A percentile compares a stretch with the other conserved stretches of the same genome.
Conservation (phyloP, 2,888 invertebrate genomes). For the Nomada fucata region DNA sequence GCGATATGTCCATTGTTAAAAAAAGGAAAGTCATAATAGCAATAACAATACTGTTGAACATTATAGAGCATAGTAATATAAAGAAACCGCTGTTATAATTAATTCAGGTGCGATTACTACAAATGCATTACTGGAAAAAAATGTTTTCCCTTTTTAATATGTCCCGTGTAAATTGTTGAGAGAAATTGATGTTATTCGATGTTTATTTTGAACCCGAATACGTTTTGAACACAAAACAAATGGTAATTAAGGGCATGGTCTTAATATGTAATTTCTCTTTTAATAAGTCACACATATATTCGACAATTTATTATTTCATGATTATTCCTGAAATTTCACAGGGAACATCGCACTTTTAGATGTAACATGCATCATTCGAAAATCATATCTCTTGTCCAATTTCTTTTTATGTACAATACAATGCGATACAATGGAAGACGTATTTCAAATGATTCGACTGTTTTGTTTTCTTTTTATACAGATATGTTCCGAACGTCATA, state of each 20-base stretch:
- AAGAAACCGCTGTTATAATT: constrained; percentile 4
- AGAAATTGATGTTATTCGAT: not conserved
- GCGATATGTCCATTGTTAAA: constrained; percentile 37
- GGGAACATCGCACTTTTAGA: not conserved
- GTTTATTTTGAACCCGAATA: not conserved
- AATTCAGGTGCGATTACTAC: constrained; percentile 6
- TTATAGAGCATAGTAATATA: not conserved
- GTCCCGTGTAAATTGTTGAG: not conserved
- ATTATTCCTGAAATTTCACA: not conserved
- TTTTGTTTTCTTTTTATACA: constrained; percentile 35
- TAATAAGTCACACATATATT: constrained; percentile 12
- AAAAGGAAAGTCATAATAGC: constrained; percentile 21
- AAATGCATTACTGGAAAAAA: constrained; percentile 7
- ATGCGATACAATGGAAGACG: not conserved
- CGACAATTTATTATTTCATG: constrained; percentile 3
- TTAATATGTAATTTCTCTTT: constrained; percentile 11
- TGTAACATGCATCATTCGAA: not conserved
- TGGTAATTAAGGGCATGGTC: not conserved
- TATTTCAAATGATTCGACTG: constrained; percentile 2
- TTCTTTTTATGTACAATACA: constrained; percentile 1
- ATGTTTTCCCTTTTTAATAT: not conserved
- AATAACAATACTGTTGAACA: constrained; percentile 39
- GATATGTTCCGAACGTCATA: constrained; percentile 84
- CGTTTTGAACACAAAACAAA: not conserved
- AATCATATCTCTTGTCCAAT: not conserved